Evolutionary conservation across 1,140 invertebrate genomes (phyloP), one percentile per base, ranked within the genome.

Genomic region (Lucilia cuprina): DNA sequence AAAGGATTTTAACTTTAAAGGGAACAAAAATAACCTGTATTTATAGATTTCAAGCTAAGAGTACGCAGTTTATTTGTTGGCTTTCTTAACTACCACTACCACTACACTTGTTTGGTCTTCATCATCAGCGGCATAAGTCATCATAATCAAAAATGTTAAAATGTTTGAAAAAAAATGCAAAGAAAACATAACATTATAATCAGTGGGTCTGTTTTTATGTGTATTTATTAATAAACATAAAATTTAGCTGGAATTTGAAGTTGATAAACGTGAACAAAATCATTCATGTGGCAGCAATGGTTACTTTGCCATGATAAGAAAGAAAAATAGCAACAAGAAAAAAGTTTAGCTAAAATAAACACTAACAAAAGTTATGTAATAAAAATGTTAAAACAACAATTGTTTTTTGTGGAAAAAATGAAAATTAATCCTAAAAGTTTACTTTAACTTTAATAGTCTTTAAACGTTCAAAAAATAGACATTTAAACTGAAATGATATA

Each of bases 1-100:
- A 78, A 70, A 70, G 8, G 65, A 21, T 70, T 70, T 70, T 70
- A 70, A 70, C 65, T 70, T 21, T 21, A 70, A 70, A 70, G 65
- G n/a, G n/a, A n/a, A n/a, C n/a, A 21, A 70, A 70, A 21, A 70
- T 21, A 70, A 10, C 65, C 65, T 21, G 65, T 21, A 21, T 65
- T 70, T 70, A 21, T 21, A 70, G 65, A 70, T 70, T 19, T 70
- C 19, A 70, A 21, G 65, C 65, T 70, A n/a, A n/a, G n/a, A n/a
- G n/a, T n/a, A n/a, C n/a, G n/a, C n/a, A n/a, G n/a, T n/a, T n/a
- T n/a, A n/a, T n/a, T n/a, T n/a, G n/a, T n/a, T n/a, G n/a, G n/a
- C n/a, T n/a, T n/a, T n/a, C n/a, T n/a, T n/a, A n/a, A n/a, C n/a
- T 70, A 70, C n/a, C 19, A 70, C n/a, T 21, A n/a, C n/a, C n/a